Conservation (phyloP, 2,888 invertebrate species). For the Periphyllus acericola region DNA sequence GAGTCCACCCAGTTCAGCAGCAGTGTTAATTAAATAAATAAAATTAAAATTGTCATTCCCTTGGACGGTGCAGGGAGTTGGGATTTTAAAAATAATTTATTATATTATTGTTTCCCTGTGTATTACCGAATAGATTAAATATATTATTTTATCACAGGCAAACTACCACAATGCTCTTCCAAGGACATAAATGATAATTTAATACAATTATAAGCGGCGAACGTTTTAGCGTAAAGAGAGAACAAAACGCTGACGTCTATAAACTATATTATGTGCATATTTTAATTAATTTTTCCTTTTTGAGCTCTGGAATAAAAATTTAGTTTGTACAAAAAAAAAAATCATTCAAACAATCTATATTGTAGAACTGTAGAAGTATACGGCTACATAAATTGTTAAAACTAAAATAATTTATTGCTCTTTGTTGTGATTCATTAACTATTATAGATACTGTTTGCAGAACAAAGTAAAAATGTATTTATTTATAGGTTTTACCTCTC, state of each 20-base stretch:
- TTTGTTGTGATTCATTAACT: too few relatives aligned
- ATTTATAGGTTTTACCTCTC: too few relatives aligned
- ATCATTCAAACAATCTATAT: too few relatives aligned
- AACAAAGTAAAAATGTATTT: too few relatives aligned
- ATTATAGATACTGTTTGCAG: too few relatives aligned
- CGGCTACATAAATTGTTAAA: too few relatives aligned
- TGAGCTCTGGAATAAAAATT: not conserved
- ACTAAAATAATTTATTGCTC: too few relatives aligned
- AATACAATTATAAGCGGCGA: not conserved
- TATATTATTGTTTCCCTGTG: not conserved
- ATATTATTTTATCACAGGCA: slow-evolving; percentile 3
- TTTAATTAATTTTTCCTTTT: slow-evolving; percentile 18
- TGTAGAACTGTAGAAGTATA: too few relatives aligned
- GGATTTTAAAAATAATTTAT: slow-evolving; percentile 48
- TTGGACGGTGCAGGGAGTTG: not conserved
- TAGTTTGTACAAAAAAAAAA: too few relatives aligned
- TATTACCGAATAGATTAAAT: slow-evolving; percentile 32
- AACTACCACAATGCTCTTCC: not conserved
- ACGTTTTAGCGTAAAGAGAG: not conserved
- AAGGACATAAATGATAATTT: not conserved
- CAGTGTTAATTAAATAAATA: slow-evolving; percentile 55
- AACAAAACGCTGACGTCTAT: not conserved
- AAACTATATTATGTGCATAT: not conserved
- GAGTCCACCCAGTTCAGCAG: not conserved
- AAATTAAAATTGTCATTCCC: slow-evolving; percentile 39